Conservation (phyloP, 2,888 invertebrate species). For the Physocephala rufipes region DNA sequence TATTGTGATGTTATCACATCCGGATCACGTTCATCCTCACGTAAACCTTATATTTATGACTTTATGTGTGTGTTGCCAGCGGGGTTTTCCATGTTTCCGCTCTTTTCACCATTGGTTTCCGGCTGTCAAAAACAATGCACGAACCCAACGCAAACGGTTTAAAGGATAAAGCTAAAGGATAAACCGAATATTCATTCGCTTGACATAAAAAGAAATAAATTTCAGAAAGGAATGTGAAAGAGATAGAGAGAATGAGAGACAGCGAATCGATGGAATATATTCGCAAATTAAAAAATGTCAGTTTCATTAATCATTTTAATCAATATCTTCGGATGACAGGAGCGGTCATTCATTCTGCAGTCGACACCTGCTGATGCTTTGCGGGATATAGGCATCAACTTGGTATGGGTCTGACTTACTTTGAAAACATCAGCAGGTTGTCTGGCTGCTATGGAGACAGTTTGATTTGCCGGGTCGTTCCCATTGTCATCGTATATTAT, state of each 20-base stretch:
- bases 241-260: no score
- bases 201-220: no score
- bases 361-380: slow-evolving; percentile 3
- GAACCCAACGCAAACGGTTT: neutral
- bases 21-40: slow-evolving; percentile 70
- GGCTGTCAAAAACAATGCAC: no score
- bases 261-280: no score
- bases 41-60: slow-evolving; percentile 63
- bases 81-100: slow-evolving; percentile 64
- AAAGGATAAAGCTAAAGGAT: neutral
- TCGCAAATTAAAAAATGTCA: no score
- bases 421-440: slow-evolving; percentile 63
- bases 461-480: slow-evolving; percentile 63
- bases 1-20: slow-evolving; percentile 81
- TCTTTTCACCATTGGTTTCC: slow-evolving; percentile 29
- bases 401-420: no score
- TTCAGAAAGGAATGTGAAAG: no score
- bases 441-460: slow-evolving; percentile 56
- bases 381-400: no score
- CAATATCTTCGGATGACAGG: slow-evolving; percentile 17
- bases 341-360: neutral
- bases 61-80: slow-evolving; percentile 66
- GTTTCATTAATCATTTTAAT: slow-evolving; percentile 20
- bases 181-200: slow-evolving; percentile 9
- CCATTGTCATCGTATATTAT: slow-evolving; percentile 64